A percentile compares a stretch with the other conserved stretches of the same genome.
These are phyloP conservation scores for Drosophila barbarae DNA, from an alignment of 2,888 invertebrate genomes.

Conservation along the genomic window DNA sequence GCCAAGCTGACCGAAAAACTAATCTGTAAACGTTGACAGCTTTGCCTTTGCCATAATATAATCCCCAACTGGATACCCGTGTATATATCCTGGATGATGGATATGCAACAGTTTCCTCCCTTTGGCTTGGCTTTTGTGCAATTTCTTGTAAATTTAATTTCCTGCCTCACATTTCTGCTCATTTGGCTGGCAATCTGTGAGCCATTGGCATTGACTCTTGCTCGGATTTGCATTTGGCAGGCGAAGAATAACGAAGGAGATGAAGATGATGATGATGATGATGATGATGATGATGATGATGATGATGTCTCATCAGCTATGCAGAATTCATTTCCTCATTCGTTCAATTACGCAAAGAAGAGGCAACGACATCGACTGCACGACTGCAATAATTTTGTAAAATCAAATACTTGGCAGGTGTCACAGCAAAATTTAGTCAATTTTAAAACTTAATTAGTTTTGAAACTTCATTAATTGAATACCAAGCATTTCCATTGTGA, in stretches of 20 bases:
- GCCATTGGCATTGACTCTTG: slow-evolving; percentile 22
- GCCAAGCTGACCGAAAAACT: slow-evolving; percentile 4
- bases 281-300: slow-evolving; percentile 5
- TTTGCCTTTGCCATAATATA: slow-evolving; percentile 22
- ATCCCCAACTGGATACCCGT: slow-evolving; percentile 3
- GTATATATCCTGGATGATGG: slow-evolving; percentile 13
- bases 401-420: slow-evolving; percentile 38
- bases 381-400: slow-evolving; percentile 19
- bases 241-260: slow-evolving; percentile 9
- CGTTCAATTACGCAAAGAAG: slow-evolving; percentile 44
- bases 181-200: slow-evolving; percentile 27
- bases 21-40: slow-evolving; percentile 37
- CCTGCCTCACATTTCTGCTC: slow-evolving; percentile 59
- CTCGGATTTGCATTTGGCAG: slow-evolving; percentile 37
- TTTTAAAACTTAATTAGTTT: slow-evolving; percentile 55
- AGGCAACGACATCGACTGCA: neutral
- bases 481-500: slow-evolving; percentile 25
- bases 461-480: slow-evolving; percentile 10
- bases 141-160: slow-evolving; percentile 70
- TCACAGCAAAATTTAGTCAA: slow-evolving; percentile 5
- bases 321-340: slow-evolving; percentile 64
- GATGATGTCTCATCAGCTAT: slow-evolving; percentile 46
- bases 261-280: slow-evolving; percentile 11
- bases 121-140: slow-evolving; percentile 41
- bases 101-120: slow-evolving; percentile 48